These are phyloP conservation scores for Actinia tenebrosa DNA, from an alignment of 64 coral and sea anemone species.

Conservation along the genomic window DNA sequence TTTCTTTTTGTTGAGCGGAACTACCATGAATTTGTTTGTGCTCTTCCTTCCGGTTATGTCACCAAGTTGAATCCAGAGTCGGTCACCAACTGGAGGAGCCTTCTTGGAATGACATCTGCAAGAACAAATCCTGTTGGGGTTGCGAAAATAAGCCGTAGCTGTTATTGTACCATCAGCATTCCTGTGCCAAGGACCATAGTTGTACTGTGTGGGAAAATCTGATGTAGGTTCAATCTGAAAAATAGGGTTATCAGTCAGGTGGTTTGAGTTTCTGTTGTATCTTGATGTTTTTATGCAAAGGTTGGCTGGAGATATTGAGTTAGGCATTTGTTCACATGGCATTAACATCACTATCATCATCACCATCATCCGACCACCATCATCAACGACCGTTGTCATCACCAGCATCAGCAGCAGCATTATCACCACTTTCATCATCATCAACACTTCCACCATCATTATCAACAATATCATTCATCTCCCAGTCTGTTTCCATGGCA, in stretches of 20 bases:
- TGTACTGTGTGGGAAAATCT: slow-evolving; percentile 10
- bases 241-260: not conserved
- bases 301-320: too few species aligned
- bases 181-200: slow-evolving; percentile 24
- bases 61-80: slow-evolving; percentile 63
- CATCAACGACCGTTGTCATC: too few species aligned
- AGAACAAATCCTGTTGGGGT: slow-evolving; percentile 38
- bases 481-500: not conserved
- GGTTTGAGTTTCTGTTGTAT: too few species aligned
- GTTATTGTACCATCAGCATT: slow-evolving; percentile 31
- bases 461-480: not conserved
- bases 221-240: slow-evolving; percentile 7
- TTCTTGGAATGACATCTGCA: not conserved
- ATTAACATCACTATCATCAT: too few species aligned
- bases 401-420: too few species aligned
- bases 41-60: slow-evolving; percentile 10
- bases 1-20: slow-evolving; percentile 50
- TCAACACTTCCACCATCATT: not conserved
- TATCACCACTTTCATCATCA: too few species aligned
- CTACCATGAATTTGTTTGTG: slow-evolving; percentile 28
- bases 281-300: too few species aligned
- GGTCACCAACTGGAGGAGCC: slow-evolving; percentile 44
- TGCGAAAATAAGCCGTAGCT: slow-evolving; percentile 40
- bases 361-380: too few species aligned
- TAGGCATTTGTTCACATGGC: too few species aligned